Conservation (phyloP, 2,797 vertebrate genomes). For the Oreonectes daqikongensis region DNA sequence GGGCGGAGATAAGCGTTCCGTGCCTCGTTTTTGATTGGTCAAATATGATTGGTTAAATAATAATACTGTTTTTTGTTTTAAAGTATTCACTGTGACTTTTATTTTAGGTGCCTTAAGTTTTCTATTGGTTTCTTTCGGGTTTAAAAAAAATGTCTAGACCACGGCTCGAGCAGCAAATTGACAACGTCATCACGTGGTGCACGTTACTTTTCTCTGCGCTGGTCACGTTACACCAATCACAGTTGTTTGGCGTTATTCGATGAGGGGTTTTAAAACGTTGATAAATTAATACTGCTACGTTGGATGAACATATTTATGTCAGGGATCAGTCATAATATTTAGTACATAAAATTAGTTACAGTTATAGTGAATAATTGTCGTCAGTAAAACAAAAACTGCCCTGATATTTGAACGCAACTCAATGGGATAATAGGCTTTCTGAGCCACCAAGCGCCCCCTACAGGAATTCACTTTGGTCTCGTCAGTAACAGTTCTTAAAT, state of each 20-base stretch:
- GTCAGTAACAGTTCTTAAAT: neutral
- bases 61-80: neutral
- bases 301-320: neutral
- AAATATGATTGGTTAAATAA: too few relatives aligned
- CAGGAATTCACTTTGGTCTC: neutral
- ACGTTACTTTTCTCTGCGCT: neutral
- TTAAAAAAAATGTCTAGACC: neutral
- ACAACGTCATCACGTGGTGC: neutral
- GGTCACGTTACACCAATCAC: neutral
- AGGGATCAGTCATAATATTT: neutral
- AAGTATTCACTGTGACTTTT: neutral
- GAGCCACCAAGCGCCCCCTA: constrained; percentile 15
- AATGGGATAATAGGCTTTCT: neutral
- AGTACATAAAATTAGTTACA: too few relatives aligned
- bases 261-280: neutral
- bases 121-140: neutral
- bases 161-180: rapidly evolving
- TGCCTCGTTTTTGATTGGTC: neutral
- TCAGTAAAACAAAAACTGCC: neutral
- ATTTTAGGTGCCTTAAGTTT: neutral
- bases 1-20: neutral
- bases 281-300: neutral
- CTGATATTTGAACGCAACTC: neutral
- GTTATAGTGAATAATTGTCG: neutral
- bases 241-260: neutral